These are phyloP conservation scores for Eudyptes chrysolophus DNA, from an alignment of 2,113 vertebrate species.

Conservation along the genomic window DNA sequence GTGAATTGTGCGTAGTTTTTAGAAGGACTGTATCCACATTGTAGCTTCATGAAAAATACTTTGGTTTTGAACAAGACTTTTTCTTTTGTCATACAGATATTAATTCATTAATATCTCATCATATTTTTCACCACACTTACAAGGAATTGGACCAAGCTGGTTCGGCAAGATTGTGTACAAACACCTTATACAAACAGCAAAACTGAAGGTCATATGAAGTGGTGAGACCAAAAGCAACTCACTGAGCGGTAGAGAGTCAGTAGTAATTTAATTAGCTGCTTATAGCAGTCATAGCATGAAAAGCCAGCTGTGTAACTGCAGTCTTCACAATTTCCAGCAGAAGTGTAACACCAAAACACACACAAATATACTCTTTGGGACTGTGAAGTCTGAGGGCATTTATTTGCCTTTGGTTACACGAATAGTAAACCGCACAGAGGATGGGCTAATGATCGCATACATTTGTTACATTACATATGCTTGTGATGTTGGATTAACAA, in stretches of 20 bases:
- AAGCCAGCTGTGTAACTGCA: slow-evolving; percentile 31
- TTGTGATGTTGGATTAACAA: background rate
- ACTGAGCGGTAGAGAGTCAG: background rate
- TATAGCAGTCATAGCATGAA: slow-evolving; percentile 35
- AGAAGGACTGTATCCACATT: background rate
- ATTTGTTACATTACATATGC: background rate
- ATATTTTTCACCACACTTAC: background rate
- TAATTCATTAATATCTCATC: background rate
- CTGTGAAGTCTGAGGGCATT: background rate
- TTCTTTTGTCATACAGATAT: background rate
- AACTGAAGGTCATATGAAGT: slow-evolving; percentile 9
- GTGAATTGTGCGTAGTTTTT: background rate
- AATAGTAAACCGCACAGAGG: background rate
- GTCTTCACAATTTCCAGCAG: slow-evolving; percentile 4
- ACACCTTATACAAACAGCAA: background rate
- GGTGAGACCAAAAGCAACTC: background rate
- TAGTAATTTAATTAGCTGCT: slow-evolving; percentile 62
- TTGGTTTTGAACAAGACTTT: background rate
- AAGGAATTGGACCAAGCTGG: background rate
- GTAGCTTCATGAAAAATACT: background rate
- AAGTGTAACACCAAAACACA: background rate
- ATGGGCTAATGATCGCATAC: background rate
- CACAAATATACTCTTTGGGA: background rate
- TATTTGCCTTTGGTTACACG: background rate
- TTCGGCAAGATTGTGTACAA: background rate